Percentiles rank a stretch among this genome's conserved stretches.
Evolutionary conservation across 2,888 invertebrate genomes (phyloP).

Genomic region (Heliconius aoede): DNA sequence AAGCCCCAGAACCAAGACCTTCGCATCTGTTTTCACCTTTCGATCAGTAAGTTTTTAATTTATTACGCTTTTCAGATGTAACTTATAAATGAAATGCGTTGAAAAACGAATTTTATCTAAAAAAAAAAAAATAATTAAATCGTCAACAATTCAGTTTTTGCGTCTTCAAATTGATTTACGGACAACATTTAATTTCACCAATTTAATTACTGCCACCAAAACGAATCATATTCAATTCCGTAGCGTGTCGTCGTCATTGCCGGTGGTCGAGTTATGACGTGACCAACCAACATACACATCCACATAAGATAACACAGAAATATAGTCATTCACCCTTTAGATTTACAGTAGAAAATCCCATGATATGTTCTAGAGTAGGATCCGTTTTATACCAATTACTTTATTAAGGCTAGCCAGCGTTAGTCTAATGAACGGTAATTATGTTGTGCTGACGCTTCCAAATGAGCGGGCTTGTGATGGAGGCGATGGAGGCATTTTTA

Average conservation of each 20-base stretch:
- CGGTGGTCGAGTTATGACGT: slow-evolving; percentile 46
- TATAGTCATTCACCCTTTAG: background rate
- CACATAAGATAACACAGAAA: slow-evolving; percentile 9
- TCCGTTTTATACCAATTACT: slow-evolving; percentile 64
- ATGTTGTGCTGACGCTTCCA: slow-evolving; percentile 65
- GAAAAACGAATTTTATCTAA: no score
- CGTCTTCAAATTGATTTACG: slow-evolving; percentile 15
- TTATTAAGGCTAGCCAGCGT: slow-evolving; percentile 67
- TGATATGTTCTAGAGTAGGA: slow-evolving; percentile 28
- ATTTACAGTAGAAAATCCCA: slow-evolving; percentile 30
- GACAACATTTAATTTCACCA: slow-evolving; percentile 37
- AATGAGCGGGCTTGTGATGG: slow-evolving; percentile 49
- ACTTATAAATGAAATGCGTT: background rate
- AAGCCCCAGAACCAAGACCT: slow-evolving; percentile 85
- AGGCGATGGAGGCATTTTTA: slow-evolving; percentile 42
- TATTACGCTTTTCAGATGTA: background rate
- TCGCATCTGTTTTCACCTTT: slow-evolving; percentile 87
- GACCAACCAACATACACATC: slow-evolving; percentile 15
- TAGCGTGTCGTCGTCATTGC: slow-evolving; percentile 45
- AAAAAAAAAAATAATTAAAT: no score
- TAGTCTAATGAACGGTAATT: slow-evolving; percentile 73
- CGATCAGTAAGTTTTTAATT: slow-evolving; percentile 72
- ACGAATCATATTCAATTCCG: slow-evolving; percentile 49
- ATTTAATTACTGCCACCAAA: slow-evolving; percentile 48
- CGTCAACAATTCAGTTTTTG: background rate